phyloP scores from a whole-genome alignment of 1,140 invertebrate species.

The Drosophila melanica region DNA sequence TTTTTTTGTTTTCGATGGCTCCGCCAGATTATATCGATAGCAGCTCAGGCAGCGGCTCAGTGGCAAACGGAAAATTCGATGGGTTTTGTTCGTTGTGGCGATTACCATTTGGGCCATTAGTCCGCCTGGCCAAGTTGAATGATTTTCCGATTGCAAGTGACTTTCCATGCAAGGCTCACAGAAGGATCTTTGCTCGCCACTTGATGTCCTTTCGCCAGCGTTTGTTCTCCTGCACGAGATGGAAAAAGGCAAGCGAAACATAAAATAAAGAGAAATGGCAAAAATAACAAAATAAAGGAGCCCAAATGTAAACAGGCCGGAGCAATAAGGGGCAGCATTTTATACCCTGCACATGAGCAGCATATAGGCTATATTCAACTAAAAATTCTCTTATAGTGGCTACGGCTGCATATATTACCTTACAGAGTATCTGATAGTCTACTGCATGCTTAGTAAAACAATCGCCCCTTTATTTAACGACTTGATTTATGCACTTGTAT shows the following conservation, averaged over 20 bases:
- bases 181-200: constrained; percentile 30
- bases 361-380: not conserved
- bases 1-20: not conserved
- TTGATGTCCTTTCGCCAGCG: constrained; percentile 38
- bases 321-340: not conserved
- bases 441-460: too few species aligned
- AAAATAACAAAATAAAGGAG: constrained; percentile 9
- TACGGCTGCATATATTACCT: not conserved
- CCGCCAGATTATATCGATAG: constrained; percentile 5
- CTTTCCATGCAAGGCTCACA: constrained; percentile 30
- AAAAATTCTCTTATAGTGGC: too few species aligned
- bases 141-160: constrained; percentile 40
- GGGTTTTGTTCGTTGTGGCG: constrained; percentile 9
- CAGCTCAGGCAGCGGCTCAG: not conserved
- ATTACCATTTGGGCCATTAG: constrained; percentile 49
- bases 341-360: not conserved
- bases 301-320: not conserved
- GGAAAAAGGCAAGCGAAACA: constrained; percentile 19
- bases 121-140: constrained; percentile 22
- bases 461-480: too few species aligned
- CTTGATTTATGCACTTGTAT: too few species aligned
- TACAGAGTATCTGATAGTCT: not conserved
- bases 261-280: constrained; percentile 24
- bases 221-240: not conserved
- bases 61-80: constrained; percentile 8